A percentile compares a stretch with the other conserved stretches of the same genome.
Conservation (phyloP, 2,797 vertebrate species). For the Myotis myotis region DNA sequence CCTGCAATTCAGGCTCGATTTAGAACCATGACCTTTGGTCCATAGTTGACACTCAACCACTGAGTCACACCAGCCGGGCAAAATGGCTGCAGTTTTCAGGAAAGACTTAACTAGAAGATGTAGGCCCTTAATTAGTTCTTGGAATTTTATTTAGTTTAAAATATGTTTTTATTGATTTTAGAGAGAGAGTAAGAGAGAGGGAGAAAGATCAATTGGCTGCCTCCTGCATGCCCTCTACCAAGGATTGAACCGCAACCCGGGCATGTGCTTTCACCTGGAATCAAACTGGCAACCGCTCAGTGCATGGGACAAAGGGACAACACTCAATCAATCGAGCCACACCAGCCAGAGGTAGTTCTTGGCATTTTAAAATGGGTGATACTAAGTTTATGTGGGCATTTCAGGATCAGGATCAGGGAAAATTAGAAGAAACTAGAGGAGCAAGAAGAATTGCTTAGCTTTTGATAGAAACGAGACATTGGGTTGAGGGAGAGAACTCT, state of each 20-base stretch:
- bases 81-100: background rate
- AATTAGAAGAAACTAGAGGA: background rate
- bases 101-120: constrained; percentile 6
- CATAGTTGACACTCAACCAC: no score
- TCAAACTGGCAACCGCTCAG: background rate
- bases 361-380: background rate
- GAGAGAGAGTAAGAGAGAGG: background rate
- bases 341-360: background rate
- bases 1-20: no score
- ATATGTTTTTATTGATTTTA: background rate
- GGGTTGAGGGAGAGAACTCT: background rate
- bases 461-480: background rate
- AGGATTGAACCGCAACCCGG: background rate
- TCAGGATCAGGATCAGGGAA: background rate
- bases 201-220: background rate
- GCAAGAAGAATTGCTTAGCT: background rate
- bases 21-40: no score
- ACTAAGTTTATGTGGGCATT: background rate
- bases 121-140: background rate
- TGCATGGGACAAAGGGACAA: background rate
- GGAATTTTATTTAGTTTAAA: background rate
- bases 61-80: no score
- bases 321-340: background rate
- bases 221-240: background rate
- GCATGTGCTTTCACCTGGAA: background rate